These are phyloP conservation scores for Trichomycterus rosablanca DNA, from an alignment of 2,113 vertebrate genomes.

Conservation along the genomic window DNA sequence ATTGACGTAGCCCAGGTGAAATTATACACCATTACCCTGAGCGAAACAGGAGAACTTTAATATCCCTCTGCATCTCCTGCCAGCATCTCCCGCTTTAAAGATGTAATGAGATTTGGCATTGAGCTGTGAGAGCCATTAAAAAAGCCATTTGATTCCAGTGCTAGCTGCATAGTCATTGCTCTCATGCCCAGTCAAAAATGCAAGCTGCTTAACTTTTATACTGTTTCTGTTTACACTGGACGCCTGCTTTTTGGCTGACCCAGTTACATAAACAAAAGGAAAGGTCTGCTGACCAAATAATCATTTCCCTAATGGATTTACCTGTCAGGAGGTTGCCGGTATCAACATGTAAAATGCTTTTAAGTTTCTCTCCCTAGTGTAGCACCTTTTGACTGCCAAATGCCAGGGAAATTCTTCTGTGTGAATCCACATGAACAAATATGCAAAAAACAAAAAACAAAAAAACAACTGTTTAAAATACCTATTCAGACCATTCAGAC, in stretches of 20 bases:
- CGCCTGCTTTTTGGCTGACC: constrained; percentile 10
- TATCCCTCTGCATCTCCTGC: constrained; percentile 21
- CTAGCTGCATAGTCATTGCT: constrained; percentile 2
- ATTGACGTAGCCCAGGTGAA: constrained; percentile 10
- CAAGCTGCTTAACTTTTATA: constrained; percentile 28
- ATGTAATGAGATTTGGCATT: constrained; percentile 35
- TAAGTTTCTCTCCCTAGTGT: constrained; percentile 2
- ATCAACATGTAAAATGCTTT: constrained; percentile 22
- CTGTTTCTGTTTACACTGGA: constrained; percentile 5
- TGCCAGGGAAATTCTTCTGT: too few relatives aligned
- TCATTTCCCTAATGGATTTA: constrained; percentile 11
- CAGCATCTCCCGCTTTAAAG: constrained; percentile 18
- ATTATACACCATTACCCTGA: constrained; percentile 30
- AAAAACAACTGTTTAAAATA: too few relatives aligned
- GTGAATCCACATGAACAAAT: too few relatives aligned
- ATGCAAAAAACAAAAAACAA: too few relatives aligned
- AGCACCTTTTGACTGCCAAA: too few relatives aligned
- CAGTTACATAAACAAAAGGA: constrained; percentile 32
- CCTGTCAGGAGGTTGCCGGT: constrained; percentile 20
- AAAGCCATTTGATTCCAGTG: constrained; percentile 20
- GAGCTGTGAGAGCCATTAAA: constrained; percentile 35
- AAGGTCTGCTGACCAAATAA: constrained; percentile 18
- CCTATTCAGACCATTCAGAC: too few relatives aligned
- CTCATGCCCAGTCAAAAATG: constrained; percentile 13
- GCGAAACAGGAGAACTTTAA: constrained; percentile 22